A percentile compares a stretch with the other conserved stretches of the same genome.
These are phyloP conservation scores for Phylloscopus collybita DNA, from an alignment of 2,797 vertebrate genomes.

Conservation along the genomic window DNA sequence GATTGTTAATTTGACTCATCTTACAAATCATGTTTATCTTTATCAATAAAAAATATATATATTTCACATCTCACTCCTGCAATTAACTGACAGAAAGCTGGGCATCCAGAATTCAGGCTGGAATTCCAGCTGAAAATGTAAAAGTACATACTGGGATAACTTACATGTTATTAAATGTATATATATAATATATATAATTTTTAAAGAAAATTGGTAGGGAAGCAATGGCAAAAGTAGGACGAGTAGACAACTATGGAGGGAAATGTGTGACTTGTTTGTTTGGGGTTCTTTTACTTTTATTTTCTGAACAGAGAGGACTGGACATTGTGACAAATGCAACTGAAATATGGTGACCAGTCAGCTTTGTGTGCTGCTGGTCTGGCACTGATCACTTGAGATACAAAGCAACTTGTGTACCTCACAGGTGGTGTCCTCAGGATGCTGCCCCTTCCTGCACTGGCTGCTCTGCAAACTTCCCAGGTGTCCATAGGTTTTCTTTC, in stretches of 20 bases:
- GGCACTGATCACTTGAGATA: neutral
- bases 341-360: neutral
- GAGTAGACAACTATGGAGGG: neutral
- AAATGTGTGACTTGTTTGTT: neutral
- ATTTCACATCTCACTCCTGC: conserved; percentile 46
- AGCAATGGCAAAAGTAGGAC: neutral
- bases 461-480: accelerated
- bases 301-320: neutral
- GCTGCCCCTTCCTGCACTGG: neutral
- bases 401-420: accelerated
- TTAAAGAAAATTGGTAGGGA: neutral
- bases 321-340: neutral
- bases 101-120: neutral
- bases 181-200: neutral
- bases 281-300: neutral
- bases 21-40: conserved; percentile 78
- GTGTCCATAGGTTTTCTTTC: neutral
- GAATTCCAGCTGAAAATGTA: neutral
- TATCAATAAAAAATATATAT: conserved; percentile 61
- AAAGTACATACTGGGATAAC: neutral
- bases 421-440: accelerated
- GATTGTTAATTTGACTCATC: conserved; percentile 80
- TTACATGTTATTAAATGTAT: neutral
- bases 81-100: conserved; percentile 36
- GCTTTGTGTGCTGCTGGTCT: neutral